These are phyloP conservation scores for Coptodon bakossiorum DNA, from an alignment of 2,113 vertebrate species.

Conservation along the genomic window DNA sequence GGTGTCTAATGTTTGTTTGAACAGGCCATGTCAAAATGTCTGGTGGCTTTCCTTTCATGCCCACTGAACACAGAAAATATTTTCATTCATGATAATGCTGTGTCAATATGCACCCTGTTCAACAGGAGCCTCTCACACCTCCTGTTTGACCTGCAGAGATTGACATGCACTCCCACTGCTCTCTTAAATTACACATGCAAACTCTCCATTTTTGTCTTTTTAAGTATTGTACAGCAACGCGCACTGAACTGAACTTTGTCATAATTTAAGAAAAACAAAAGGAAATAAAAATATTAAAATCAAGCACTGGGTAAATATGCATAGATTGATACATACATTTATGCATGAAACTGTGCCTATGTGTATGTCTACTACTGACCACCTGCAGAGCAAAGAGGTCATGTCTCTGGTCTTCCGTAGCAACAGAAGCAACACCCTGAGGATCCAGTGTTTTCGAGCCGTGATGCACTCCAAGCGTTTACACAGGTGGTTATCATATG, in stretches of 20 bases:
- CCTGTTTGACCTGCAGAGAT: slow-evolving; percentile 15
- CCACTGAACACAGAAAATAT: slow-evolving; percentile 58
- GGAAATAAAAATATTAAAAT: not conserved
- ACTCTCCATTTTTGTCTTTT: not conserved
- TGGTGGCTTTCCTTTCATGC: slow-evolving; percentile 35
- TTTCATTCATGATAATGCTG: slow-evolving; percentile 59
- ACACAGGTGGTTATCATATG: slow-evolving; percentile 69
- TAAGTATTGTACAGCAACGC: not conserved
- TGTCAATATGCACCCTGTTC: slow-evolving; percentile 49
- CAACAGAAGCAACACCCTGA: slow-evolving; percentile 36
- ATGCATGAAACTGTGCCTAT: not conserved
- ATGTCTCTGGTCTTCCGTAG: slow-evolving; percentile 21
- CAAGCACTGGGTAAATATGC: not conserved
- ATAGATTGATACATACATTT: not conserved
- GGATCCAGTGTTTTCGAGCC: slow-evolving; percentile 42
- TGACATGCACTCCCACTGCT: not conserved
- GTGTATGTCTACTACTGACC: not conserved
- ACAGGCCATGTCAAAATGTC: slow-evolving; percentile 47
- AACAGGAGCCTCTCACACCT: slow-evolving; percentile 21
- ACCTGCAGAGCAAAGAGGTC: slow-evolving; percentile 35
- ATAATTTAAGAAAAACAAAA: not conserved
- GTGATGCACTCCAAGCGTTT: slow-evolving; percentile 32
- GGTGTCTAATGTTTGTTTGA: slow-evolving; percentile 58
- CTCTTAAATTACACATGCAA: not conserved
- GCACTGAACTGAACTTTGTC: not conserved